These are phyloP conservation scores for Apodemus sylvaticus DNA, from an alignment of 2,113 vertebrate genomes.

Conservation along the genomic window DNA sequence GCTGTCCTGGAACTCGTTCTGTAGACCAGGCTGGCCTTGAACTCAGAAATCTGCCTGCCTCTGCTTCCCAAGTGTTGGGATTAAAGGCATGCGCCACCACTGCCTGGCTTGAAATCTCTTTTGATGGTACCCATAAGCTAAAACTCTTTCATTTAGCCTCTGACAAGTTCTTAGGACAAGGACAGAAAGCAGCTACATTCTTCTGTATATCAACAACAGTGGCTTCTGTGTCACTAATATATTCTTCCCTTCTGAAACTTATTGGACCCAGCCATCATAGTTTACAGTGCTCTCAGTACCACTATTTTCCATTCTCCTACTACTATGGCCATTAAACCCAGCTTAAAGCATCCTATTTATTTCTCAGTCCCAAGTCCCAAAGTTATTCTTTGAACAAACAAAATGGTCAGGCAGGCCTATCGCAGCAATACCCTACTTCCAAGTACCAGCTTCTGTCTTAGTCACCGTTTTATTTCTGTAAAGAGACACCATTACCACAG, in stretches of 20 bases:
- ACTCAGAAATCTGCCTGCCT: no score
- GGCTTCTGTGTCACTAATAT: neutral
- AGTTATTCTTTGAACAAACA: neutral
- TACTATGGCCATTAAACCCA: neutral
- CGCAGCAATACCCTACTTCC: neutral
- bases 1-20: no score
- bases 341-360: neutral
- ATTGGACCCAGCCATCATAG: neutral
- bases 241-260: neutral
- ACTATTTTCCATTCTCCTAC: neutral
- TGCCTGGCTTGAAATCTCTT: neutral
- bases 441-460: neutral
- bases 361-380: neutral
- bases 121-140: neutral
- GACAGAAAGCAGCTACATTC: neutral
- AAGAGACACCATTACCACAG: neutral
- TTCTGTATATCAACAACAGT: neutral
- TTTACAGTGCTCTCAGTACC: neutral
- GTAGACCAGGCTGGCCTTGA: no score
- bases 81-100: no score
- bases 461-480: neutral
- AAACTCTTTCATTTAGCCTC: neutral
- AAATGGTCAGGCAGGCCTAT: neutral
- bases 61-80: no score
- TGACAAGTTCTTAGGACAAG: neutral